Conservation (phyloP, 2,888 invertebrate genomes). For the Cephus rjabovi region DNA sequence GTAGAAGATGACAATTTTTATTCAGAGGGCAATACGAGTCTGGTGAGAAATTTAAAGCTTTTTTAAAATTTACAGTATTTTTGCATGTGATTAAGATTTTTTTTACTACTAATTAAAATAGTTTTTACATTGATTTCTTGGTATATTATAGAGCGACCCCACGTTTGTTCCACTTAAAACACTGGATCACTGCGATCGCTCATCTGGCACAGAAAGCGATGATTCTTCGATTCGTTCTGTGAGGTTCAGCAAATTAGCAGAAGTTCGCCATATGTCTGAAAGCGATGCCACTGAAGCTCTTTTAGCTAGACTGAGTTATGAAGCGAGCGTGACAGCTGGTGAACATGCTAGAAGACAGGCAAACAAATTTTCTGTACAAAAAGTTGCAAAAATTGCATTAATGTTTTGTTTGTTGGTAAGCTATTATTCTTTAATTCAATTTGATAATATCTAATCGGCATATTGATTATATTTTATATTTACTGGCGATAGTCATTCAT, state of each 20-base stretch:
- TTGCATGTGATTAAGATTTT: background rate
- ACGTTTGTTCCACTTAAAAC: constrained; percentile 91
- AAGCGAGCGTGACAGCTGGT: constrained; percentile 87
- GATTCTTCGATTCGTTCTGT: constrained; percentile 89
- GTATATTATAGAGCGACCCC: constrained; percentile 81
- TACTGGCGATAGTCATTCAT: background rate
- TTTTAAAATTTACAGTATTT: background rate
- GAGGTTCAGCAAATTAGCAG: constrained; percentile 90
- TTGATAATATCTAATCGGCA: background rate
- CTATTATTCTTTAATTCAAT: constrained; percentile 10
- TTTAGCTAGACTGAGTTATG: constrained; percentile 93
- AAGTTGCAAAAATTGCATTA: constrained; percentile 86
- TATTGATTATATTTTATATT: background rate
- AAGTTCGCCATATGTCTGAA: constrained; percentile 90
- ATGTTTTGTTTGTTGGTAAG: constrained; percentile 88
- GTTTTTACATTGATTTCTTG: background rate
- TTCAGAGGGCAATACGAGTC: constrained; percentile 75
- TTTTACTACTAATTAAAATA: background rate
- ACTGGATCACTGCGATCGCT: constrained; percentile 76
- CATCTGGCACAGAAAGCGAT: constrained; percentile 85
- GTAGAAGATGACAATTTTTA: constrained; percentile 85
- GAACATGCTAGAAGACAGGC: constrained; percentile 82
- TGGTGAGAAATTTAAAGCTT: constrained; percentile 68
- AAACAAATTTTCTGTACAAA: constrained; percentile 79
- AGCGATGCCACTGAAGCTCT: constrained; percentile 93